A percentile compares a stretch with the other conserved stretches of the same genome.
These are phyloP conservation scores for Anagyrus pseudococci DNA, from an alignment of 2,888 invertebrate species.

Conservation along the genomic window DNA sequence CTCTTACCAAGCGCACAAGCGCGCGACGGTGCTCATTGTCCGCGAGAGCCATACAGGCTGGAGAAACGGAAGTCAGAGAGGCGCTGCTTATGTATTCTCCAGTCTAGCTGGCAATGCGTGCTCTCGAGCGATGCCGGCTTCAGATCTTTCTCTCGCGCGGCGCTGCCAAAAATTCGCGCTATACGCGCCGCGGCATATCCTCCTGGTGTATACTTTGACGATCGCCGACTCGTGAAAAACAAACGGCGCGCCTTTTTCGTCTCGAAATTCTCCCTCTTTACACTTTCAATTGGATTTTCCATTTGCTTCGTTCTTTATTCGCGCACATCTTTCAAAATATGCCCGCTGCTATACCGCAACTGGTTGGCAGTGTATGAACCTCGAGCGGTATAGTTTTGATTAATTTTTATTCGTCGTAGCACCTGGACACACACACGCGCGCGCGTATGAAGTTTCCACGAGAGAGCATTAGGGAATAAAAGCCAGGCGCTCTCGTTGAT, in stretches of 20 bases:
- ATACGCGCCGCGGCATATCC: conserved; percentile 45
- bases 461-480: too few relatives aligned
- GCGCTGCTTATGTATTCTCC: conserved; percentile 28
- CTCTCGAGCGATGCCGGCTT: conserved; percentile 55
- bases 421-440: too few relatives aligned
- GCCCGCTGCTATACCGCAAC: too few relatives aligned
- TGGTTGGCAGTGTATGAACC: too few relatives aligned
- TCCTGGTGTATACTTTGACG: background rate
- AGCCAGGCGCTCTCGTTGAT: too few relatives aligned
- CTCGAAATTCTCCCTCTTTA: background rate
- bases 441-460: too few relatives aligned
- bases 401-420: too few relatives aligned
- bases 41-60: too few relatives aligned
- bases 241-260: background rate
- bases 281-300: background rate
- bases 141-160: too few relatives aligned
- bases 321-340: too few relatives aligned
- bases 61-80: conserved; percentile 21
- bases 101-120: conserved; percentile 60
- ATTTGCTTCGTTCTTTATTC: too few relatives aligned
- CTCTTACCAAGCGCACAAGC: background rate
- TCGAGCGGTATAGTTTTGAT: too few relatives aligned
- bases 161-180: conserved; percentile 44
- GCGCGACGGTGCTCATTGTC: background rate
- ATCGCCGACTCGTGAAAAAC: background rate